Evolutionary conservation across 2,113 vertebrate genomes (phyloP).

Genomic region (Euleptes europaea): DNA sequence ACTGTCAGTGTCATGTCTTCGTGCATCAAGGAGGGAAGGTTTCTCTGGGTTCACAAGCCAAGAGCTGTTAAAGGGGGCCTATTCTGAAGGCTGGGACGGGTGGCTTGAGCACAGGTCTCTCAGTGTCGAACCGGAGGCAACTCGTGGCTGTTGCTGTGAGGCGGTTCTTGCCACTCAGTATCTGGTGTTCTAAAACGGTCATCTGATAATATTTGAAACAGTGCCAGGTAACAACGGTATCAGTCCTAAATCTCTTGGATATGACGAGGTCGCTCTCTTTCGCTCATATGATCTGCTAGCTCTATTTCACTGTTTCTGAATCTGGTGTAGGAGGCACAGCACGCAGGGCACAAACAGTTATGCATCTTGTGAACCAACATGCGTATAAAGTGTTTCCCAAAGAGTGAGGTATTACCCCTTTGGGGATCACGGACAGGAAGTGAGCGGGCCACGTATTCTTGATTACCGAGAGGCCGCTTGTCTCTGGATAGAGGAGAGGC

Average conservation of each 20-base stretch:
- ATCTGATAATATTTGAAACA: background rate
- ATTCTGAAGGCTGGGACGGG: background rate
- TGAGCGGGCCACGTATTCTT: no score
- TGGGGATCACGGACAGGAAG: background rate
- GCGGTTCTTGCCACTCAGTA: background rate
- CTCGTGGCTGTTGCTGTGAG: background rate
- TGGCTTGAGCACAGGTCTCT: background rate
- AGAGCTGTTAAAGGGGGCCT: background rate
- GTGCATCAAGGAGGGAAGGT: background rate
- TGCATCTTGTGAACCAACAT: background rate
- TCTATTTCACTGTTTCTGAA: background rate
- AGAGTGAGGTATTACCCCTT: background rate
- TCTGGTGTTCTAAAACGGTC: background rate
- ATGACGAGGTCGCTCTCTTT: background rate
- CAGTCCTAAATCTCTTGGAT: background rate
- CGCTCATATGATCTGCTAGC: background rate
- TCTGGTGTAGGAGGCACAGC: background rate
- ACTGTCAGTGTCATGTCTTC: background rate
- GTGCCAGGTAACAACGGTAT: background rate
- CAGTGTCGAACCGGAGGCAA: background rate
- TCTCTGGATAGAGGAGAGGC: background rate
- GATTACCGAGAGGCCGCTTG: background rate
- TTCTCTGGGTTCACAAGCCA: background rate
- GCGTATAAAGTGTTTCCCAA: background rate
- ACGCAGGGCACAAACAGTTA: background rate